Conservation (phyloP, 2,888 invertebrate genomes). For the Dinocampus coccinellae region DNA sequence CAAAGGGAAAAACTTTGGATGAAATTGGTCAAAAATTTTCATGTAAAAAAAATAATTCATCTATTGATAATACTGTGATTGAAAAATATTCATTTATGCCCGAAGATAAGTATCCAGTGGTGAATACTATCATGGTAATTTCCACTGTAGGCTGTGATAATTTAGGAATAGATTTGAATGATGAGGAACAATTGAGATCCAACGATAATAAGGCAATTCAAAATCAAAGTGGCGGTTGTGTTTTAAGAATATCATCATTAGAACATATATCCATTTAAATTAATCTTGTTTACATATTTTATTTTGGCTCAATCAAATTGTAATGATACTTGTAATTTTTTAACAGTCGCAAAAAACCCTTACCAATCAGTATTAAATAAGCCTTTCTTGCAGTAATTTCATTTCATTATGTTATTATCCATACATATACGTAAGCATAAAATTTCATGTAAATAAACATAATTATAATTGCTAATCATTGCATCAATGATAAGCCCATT, state of each 20-base stretch:
- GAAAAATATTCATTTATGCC: conserved; percentile 18
- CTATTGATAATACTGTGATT: conserved; percentile 8
- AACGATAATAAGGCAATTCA: not conserved
- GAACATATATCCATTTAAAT: no score
- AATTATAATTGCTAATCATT: not conserved
- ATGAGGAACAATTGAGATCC: conserved; percentile 2
- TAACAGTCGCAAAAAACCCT: conserved; percentile 3
- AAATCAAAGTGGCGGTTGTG: not conserved
- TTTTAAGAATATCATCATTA: conserved; percentile 8
- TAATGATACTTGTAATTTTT: not conserved
- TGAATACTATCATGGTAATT: not conserved
- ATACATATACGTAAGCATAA: not conserved
- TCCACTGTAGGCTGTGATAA: conserved; percentile 14
- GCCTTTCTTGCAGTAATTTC: not conserved
- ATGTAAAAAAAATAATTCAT: conserved; percentile 2
- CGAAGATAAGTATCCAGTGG: conserved; percentile 14
- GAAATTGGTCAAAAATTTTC: conserved; percentile 78
- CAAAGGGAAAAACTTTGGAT: conserved; percentile 77
- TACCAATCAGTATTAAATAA: conserved; percentile 43
- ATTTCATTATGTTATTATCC: not conserved
- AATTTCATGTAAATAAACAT: not conserved
- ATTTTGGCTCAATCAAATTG: no score
- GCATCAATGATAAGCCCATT: not conserved
- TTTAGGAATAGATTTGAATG: conserved; percentile 12
- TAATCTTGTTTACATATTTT: no score